Base-by-base conservation (phyloP, 2,888 invertebrate genomes). In the Drosophila gaucha region DNA sequence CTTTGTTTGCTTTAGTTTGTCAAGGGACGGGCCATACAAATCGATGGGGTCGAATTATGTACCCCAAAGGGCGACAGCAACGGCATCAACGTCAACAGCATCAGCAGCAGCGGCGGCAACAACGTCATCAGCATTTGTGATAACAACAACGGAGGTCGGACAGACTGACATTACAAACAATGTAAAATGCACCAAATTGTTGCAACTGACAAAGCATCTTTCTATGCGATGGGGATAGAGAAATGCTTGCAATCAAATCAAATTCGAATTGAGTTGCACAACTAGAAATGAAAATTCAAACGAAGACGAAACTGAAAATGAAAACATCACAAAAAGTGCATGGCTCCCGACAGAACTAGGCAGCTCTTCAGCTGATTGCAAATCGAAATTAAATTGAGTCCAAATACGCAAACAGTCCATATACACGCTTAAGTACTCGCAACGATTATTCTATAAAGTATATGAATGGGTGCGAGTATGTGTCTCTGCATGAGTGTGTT, bases 221-320 rank as follows among this genome's bases (percentile, higher is more conserved):
- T 68, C 55, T 38, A 28, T 22, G 50, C 43, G 43, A 60, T 39
- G 43, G 55, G 30, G 55, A 74, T 43, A 51, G 43, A 49, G 56
- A 35, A 57, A 62, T 52, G 51, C 36, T 70, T 65, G 86, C 88
- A 85, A 80, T 87, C 80, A 80, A 85, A 85, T 85, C 79, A 78
- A 80, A 78, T 66, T 51, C 70, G 80, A 85, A 87, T 85, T 87
- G 86, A 78, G 82, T 73, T 84, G 46, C 62, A 68, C 55, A 67
- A 67, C 57, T 46, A 55, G 51, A 84, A 64, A 68, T 67, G 62
- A 58, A 58, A 67, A 76, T 46, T 49, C 33, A 43, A 78, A 68
- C 56, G 59, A 60, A 74, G 84, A 64, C 9, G 35, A 41, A 75
- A 52, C 60, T 52, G 38, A 26, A 57, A 74, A 78, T 62, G 68